A percentile compares a stretch with the other conserved stretches of the same genome.
Evolutionary conservation across 2,888 invertebrate genomes (phyloP).

Genomic region (Calliopum simillimum): DNA sequence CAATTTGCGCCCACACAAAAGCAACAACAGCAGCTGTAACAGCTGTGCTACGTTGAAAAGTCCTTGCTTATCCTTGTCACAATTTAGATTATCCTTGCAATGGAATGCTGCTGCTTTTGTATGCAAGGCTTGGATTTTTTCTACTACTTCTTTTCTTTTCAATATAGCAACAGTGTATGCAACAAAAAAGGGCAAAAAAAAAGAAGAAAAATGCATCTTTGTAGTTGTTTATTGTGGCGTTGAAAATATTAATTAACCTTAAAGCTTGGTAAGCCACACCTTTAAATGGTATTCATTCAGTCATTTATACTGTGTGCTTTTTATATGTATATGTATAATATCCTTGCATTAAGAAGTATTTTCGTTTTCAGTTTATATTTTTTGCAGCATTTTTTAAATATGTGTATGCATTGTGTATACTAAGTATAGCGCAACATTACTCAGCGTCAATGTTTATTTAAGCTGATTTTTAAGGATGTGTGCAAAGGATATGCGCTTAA

Average conservation of each 20-base stretch:
- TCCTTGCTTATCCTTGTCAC: slow-evolving; percentile 31
- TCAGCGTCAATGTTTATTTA: not conserved
- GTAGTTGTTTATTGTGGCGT: slow-evolving; percentile 38
- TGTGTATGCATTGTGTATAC: not conserved
- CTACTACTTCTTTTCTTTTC: slow-evolving; percentile 28
- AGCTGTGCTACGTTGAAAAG: not conserved
- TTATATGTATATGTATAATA: too few relatives aligned
- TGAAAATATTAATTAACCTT: slow-evolving; percentile 41
- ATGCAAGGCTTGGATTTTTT: slow-evolving; percentile 38
- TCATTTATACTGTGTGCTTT: not conserved
- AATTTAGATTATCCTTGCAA: slow-evolving; percentile 23
- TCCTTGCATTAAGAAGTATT: not conserved
- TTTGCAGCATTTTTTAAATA: not conserved
- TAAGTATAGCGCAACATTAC: not conserved
- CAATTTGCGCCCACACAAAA: slow-evolving; percentile 22
- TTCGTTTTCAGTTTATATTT: not conserved
- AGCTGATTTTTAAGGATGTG: not conserved
- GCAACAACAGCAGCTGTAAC: not conserved
- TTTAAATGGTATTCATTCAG: slow-evolving; percentile 4
- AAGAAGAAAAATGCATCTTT: slow-evolving; percentile 28
- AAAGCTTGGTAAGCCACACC: slow-evolving; percentile 35
- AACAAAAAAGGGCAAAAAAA: slow-evolving; percentile 7
- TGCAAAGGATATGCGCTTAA: not conserved
- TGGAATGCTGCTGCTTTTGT: slow-evolving; percentile 11
- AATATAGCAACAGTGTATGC: not conserved